Evolutionary conservation across 2,797 vertebrate species (phyloP).

Genomic region (Aselliscus stoliczkanus): DNA sequence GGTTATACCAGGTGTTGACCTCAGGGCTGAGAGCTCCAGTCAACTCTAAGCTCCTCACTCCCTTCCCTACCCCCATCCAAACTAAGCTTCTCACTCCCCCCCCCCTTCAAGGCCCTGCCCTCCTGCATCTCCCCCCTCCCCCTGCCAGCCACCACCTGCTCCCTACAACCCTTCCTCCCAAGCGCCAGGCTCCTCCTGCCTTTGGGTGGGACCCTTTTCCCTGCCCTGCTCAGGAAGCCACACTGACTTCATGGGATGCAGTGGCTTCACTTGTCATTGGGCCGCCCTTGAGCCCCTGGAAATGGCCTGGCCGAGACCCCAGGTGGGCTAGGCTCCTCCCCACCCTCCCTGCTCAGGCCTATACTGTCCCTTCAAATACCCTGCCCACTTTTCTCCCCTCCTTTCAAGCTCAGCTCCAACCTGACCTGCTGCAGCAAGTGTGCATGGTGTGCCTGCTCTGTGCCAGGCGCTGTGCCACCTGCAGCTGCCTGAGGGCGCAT

Average conservation of each 20-base stretch:
- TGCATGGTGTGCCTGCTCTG: too few species aligned
- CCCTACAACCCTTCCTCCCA: not conserved
- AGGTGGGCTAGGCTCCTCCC: not conserved
- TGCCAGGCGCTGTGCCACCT: not conserved
- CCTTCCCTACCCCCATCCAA: not conserved
- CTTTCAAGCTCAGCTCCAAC: not conserved
- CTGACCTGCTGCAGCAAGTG: not conserved
- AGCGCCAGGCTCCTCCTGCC: not conserved
- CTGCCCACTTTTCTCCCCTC: not conserved
- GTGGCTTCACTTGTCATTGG: not conserved
- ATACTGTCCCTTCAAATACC: not conserved
- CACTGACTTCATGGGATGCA: not conserved
- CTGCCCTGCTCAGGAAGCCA: not conserved
- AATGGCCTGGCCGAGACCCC: not conserved
- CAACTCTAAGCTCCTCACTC: not conserved
- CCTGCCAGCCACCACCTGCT: not conserved
- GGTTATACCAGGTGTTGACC: not conserved
- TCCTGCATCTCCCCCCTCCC: not conserved
- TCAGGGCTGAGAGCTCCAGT: not conserved
- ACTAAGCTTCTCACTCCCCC: not conserved
- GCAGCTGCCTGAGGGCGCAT: accelerated
- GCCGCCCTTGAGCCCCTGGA: not conserved
- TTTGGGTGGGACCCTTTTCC: not conserved
- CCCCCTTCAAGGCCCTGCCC: not conserved
- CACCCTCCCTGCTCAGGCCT: not conserved